Base-by-base conservation (phyloP, 2,888 invertebrate genomes). In the Cephus pulcher region DNA sequence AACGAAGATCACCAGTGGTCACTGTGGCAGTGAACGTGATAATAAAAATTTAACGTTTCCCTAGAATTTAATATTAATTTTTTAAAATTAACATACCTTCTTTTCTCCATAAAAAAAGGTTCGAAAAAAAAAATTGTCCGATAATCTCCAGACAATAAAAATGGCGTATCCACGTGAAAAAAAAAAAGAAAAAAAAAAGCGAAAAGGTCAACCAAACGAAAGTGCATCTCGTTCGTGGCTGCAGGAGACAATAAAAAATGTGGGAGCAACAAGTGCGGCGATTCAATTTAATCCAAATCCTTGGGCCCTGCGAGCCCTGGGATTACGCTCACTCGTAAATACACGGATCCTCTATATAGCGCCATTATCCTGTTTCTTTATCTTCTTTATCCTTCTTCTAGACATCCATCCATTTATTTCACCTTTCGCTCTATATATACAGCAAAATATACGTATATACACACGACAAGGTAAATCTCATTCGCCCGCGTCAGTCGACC, bases 201-300 rank as follows among this genome's bases (percentile, higher is more conserved):
- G 40, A 4, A 6, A 23, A 56, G 15, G 15, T 23, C 56, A 56
- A 56, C 15, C 9, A 9, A 56, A 56, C 56, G 56, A 23, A 56
- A 23, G 23, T 56, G 23, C 56, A 23, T 9, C 23, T 23, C 56
- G 56, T 9, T 56, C 23, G 56, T 9, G 23, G 23, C 56, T 56
- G 56, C 56, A 23, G 23, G 56, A 56, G 56, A 56, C 56, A 56
- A 23, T 23, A 56, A 56, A 56, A 56, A 56, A 56, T 56, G 56
- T 56, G 1, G 78, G 82, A 81, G 85, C 85, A 86, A 86, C 84
- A 85, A 85, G 85, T 85, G 84, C 81, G 84, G 81, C 81, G 81
- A 84, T 81, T 83, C 83, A 82, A 85, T 85, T 84, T 85, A 85
- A 85, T 84, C 85, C 82, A 83, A 81, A 83, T 82, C 83, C 82